Conservation (phyloP, 2,797 vertebrate species). For the Paratrypauchen microcephalus region DNA sequence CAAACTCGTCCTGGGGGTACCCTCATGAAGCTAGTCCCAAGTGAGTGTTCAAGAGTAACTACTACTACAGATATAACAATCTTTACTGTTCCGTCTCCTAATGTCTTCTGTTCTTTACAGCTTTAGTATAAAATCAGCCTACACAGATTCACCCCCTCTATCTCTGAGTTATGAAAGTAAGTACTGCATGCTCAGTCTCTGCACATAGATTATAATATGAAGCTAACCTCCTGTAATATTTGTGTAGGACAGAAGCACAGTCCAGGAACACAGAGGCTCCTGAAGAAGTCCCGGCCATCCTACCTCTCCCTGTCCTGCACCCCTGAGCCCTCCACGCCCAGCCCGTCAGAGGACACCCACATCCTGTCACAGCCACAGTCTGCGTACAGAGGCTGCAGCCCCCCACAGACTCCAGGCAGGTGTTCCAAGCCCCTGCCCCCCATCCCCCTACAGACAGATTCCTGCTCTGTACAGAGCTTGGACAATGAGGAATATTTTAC, state of each 20-base stretch:
- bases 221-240: background rate
- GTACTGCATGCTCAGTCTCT: conserved; percentile 28
- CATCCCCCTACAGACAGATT: conserved; percentile 74
- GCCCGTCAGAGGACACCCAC: conserved; percentile 77
- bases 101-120: conserved; percentile 62
- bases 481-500: conserved; percentile 91
- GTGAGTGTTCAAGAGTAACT: conserved; percentile 75
- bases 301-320: conserved; percentile 72
- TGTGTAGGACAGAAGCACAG: conserved; percentile 74
- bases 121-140: conserved; percentile 80
- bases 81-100: conserved; percentile 7
- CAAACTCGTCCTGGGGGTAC: conserved; percentile 85
- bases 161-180: conserved; percentile 72
- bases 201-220: background rate
- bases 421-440: conserved; percentile 91
- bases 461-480: conserved; percentile 75
- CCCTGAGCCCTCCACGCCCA: conserved; percentile 63
- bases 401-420: conserved; percentile 79
- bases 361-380: conserved; percentile 83
- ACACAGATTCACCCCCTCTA: conserved; percentile 73
- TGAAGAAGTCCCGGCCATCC: conserved; percentile 77
- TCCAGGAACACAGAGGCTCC: conserved; percentile 74
- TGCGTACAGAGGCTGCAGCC: conserved; percentile 76
- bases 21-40: conserved; percentile 78
- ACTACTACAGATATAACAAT: conserved; percentile 10